Evolutionary conservation across 2,113 vertebrate species (phyloP).

Genomic region (Cairina moschata): DNA sequence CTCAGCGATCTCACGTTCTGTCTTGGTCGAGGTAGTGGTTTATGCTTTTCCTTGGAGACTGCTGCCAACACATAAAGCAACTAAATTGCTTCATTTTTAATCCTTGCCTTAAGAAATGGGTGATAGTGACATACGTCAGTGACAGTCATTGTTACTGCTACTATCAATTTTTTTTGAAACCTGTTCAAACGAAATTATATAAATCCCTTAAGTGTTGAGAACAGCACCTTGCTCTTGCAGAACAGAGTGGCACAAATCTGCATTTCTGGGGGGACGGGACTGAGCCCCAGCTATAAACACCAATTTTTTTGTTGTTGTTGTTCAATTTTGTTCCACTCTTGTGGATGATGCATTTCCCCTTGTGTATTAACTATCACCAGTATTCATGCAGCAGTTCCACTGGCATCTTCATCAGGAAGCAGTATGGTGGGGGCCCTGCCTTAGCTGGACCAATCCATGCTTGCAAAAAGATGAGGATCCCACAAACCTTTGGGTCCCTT

Average conservation of each 20-base stretch:
- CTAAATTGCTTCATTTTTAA: background rate
- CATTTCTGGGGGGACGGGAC: background rate
- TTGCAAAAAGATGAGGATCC: background rate
- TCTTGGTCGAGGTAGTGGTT: background rate
- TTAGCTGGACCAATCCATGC: background rate
- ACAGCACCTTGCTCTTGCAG: background rate
- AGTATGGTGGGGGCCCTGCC: background rate
- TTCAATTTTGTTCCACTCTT: background rate
- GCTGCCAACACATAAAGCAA: background rate
- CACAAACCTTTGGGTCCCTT: fast-evolving
- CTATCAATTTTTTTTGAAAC: background rate
- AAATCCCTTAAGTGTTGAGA: background rate
- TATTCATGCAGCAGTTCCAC: background rate
- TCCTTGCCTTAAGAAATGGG: background rate
- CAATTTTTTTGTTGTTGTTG: background rate
- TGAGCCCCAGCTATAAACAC: background rate
- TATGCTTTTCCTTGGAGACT: background rate
- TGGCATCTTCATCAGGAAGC: background rate
- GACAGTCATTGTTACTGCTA: background rate
- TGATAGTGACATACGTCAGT: background rate
- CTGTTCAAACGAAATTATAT: background rate
- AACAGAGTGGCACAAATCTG: background rate
- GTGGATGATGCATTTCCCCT: background rate
- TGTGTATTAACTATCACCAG: background rate
- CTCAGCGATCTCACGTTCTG: background rate